Base-by-base conservation (phyloP, 2,113 vertebrate species). In the Gallinago media region DNA sequence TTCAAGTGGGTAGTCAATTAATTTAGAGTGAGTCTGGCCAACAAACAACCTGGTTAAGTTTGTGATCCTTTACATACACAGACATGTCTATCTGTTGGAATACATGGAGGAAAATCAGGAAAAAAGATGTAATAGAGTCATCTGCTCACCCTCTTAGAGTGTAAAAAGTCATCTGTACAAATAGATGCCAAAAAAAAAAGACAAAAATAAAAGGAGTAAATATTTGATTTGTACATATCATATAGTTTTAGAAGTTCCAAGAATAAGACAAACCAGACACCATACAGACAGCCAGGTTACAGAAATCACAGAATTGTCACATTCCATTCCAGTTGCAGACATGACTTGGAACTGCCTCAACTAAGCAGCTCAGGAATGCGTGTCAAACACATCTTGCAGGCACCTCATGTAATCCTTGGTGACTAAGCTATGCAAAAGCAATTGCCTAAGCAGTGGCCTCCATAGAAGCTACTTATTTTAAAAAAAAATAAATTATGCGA, bases 361-460 rank as follows among this genome's bases (percentile, higher is more conserved):
- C 92, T 72, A 58, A 90, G 86, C 82, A 92, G 89, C 86, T 91
- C 80, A 91, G 89, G 73, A 89, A 84, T 94, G 93, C 71, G 87
- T 97, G 94, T 96, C 95, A 95, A 96, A 96, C 81, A 88, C 19
- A 80, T 67, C 63, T 29, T 87, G 74, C 77, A 82, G 74, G 87
- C 91, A 83, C 82, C 66, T 89, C 83, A 47, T 88, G 85, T 91
- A 76, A 76, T 67, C 74, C 62, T 79, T 59, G 67, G 27, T 96
- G 95, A 95, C 74, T 96, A 90, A 94, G 81, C 70, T 50, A 49
- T 50, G 81, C 71, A 88, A 96, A 94, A 95, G 86, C 50, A 95
- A 25, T 67, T 94, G 89, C 89, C 59, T 54, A 23, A 87, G 80
- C 79, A 85, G 22, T 47, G 50, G 78, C 72, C 34, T 90, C 90